These are phyloP conservation scores for Pantala flavescens DNA, from an alignment of 1,140 invertebrate species.

Conservation along the genomic window DNA sequence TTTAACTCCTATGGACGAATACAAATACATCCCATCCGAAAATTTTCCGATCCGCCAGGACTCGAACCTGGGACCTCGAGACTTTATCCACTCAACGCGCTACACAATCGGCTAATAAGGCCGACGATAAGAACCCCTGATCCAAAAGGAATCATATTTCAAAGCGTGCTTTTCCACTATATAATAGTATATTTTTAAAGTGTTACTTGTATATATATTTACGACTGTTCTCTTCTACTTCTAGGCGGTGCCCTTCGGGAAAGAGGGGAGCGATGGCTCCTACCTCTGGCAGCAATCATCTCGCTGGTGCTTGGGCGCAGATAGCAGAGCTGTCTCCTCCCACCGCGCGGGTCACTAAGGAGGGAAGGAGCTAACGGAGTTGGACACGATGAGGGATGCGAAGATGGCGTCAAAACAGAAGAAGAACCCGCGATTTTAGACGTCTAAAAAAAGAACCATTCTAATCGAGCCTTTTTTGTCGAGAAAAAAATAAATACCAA, in stretches of 20 bases:
- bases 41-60: too few species aligned
- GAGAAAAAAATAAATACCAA: neutral
- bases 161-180: too few species aligned
- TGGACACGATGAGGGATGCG: neutral
- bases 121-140: too few species aligned
- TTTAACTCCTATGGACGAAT: too few species aligned
- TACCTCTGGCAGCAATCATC: neutral
- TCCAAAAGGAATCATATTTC: too few species aligned
- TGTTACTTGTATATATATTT: too few species aligned
- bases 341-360: neutral
- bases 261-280: neutral
- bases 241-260: neutral
- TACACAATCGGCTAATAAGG: too few species aligned
- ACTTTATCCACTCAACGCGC: too few species aligned
- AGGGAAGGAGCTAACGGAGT: neutral
- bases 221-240: neutral
- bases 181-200: too few species aligned
- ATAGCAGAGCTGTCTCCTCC: neutral
- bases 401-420: neutral
- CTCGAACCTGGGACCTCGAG: too few species aligned
- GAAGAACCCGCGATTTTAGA: neutral
- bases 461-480: slow-evolving; percentile 1
- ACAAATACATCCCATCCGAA: too few species aligned
- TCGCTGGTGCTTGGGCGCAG: neutral
- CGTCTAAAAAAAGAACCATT: neutral